A percentile compares a stretch with the other conserved stretches of the same genome.
phyloP scores from a whole-genome alignment of 64 coral and sea anemone genomes.

The Hydrozoanthus tunicans region DNA sequence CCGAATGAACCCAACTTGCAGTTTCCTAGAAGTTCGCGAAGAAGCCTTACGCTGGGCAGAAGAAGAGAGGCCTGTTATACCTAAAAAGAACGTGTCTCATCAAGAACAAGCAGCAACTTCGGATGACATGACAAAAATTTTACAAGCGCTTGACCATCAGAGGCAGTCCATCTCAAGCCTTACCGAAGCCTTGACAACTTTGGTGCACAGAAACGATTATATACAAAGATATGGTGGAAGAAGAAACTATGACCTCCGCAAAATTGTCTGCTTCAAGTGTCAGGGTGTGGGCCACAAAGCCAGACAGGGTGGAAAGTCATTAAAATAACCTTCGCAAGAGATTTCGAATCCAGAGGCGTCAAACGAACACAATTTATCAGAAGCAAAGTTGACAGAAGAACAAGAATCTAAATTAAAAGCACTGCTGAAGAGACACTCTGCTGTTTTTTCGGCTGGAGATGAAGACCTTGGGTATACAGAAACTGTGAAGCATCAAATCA shows the following conservation, averaged over 20 bases:
- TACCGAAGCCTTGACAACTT: neutral
- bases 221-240: neutral
- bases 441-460: conserved; percentile 31
- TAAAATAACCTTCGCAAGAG: neutral
- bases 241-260: neutral
- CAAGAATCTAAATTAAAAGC: conserved; percentile 35
- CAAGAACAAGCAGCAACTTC: neutral
- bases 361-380: conserved; percentile 14
- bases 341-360: neutral
- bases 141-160: neutral
- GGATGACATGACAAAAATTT: neutral
- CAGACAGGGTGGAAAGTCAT: neutral
- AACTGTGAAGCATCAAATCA: conserved; percentile 55
- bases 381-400: neutral
- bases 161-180: neutral
- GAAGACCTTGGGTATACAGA: conserved; percentile 75
- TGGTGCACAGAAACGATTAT: neutral
- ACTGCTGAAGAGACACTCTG: conserved; percentile 44
- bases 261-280: conserved; percentile 43
- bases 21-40: conserved; percentile 23
- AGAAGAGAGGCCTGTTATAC: neutral
- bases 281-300: conserved; percentile 24
- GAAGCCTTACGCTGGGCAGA: conserved; percentile 6
- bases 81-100: neutral
- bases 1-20: neutral